phyloP scores from a whole-genome alignment of 2,797 vertebrate genomes.

The Danio tinwini region DNA sequence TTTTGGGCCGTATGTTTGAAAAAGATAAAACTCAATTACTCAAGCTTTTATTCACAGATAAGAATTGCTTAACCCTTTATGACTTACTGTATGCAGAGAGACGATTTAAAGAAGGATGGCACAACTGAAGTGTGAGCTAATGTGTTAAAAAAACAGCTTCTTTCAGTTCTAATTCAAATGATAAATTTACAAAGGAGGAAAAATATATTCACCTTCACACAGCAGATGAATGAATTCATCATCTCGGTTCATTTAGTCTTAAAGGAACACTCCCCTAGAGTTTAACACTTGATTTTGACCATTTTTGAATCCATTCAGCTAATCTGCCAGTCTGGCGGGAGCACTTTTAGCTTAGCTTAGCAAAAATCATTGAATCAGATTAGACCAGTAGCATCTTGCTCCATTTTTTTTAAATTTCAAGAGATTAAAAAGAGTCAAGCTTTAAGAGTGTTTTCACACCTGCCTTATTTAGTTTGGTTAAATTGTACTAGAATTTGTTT shows the following conservation, averaged over 20 bases:
- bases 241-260: neutral
- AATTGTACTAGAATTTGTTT: no score
- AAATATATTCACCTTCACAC: neutral
- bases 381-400: no score
- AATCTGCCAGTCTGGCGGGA: no score
- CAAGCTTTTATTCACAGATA: constrained; percentile 31
- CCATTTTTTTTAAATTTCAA: no score
- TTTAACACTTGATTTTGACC: no score
- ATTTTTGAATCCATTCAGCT: no score
- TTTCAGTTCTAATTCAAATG: neutral
- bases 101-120: neutral
- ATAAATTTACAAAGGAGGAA: neutral
- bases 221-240: neutral
- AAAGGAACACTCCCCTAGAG: neutral
- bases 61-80: constrained; percentile 7
- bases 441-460: no score
- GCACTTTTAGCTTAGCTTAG: no score
- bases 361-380: no score
- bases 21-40: constrained; percentile 36
- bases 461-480: no score
- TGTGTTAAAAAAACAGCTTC: neutral
- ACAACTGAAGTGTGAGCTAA: neutral
- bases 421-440: no score
- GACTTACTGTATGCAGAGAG: neutral
- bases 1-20: constrained; percentile 26